phyloP scores from a whole-genome alignment of 37 sponge, comb jelly and placozoan species.

The Amphimedon queenslandica region DNA sequence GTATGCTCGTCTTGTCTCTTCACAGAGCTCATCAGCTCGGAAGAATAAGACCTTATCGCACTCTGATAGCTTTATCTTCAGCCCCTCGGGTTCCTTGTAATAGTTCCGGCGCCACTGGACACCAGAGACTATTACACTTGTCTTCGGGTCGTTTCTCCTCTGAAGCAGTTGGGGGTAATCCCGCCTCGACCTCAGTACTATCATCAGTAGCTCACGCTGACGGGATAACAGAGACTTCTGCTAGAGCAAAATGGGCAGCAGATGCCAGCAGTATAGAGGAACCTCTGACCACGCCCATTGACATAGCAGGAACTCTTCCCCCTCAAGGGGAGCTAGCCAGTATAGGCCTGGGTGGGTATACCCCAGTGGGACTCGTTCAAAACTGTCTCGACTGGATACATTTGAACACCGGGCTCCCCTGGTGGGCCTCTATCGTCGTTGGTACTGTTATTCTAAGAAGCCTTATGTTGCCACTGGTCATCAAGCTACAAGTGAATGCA shows the following conservation, averaged over 20 bases:
- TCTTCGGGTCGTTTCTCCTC: no score
- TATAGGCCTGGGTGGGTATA: slow-evolving; percentile 71
- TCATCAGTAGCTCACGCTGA: no score
- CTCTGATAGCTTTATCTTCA: no score
- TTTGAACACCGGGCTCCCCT: slow-evolving; percentile 56
- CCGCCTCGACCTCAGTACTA: no score
- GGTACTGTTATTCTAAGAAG: slow-evolving; percentile 48
- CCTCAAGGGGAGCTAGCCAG: slow-evolving; percentile 42
- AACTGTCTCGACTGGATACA: slow-evolving; percentile 60
- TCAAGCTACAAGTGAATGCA: slow-evolving; percentile 41
- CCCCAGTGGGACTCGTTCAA: slow-evolving; percentile 81
- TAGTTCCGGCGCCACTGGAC: no score
- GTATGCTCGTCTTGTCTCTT: no score
- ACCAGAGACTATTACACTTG: no score
- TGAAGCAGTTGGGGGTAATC: no score
- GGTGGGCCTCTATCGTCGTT: slow-evolving; percentile 82
- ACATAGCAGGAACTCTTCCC: slow-evolving; percentile 6
- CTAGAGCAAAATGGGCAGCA: slow-evolving; percentile 26
- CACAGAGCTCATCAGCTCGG: no score
- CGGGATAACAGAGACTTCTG: slow-evolving; percentile 28
- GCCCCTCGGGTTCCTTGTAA: no score
- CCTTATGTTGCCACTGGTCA: slow-evolving; percentile 47
- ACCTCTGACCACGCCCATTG: not conserved
- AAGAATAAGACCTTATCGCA: no score
- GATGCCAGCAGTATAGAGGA: slow-evolving; percentile 11